These are phyloP conservation scores for Corvus moneduloides DNA, from an alignment of 2,113 vertebrate genomes.

Conservation along the genomic window DNA sequence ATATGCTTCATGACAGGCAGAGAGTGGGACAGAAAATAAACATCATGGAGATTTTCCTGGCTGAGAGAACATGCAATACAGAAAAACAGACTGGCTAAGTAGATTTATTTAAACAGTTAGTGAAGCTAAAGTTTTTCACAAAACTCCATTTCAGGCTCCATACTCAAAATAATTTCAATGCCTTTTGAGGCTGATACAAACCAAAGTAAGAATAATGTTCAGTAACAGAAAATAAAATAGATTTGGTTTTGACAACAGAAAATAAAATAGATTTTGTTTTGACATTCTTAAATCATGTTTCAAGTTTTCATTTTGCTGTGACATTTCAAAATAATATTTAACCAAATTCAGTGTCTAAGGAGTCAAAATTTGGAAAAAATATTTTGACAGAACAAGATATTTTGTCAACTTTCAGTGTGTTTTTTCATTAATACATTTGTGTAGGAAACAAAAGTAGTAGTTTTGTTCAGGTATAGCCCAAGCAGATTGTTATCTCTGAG, in stretches of 20 bases:
- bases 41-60: neutral
- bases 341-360: neutral
- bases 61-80: neutral
- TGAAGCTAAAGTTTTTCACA: neutral
- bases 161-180: neutral
- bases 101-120: neutral
- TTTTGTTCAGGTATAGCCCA: neutral
- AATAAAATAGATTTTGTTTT: neutral
- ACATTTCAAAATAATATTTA: neutral
- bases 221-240: neutral
- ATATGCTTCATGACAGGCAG: slow-evolving; percentile 20
- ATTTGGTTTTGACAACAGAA: neutral
- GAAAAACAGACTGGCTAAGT: neutral
- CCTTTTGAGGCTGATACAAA: neutral
- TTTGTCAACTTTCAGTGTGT: neutral
- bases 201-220: neutral
- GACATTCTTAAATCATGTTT: neutral
- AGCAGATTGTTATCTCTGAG: neutral
- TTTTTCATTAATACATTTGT: neutral
- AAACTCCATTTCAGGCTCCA: neutral
- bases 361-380: neutral
- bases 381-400: neutral
- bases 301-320: neutral
- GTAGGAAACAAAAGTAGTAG: neutral
- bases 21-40: slow-evolving; percentile 20